These are phyloP conservation scores for Aphaenogaster ashmeadi DNA, from an alignment of 1,140 invertebrate genomes.

Conservation along the genomic window DNA sequence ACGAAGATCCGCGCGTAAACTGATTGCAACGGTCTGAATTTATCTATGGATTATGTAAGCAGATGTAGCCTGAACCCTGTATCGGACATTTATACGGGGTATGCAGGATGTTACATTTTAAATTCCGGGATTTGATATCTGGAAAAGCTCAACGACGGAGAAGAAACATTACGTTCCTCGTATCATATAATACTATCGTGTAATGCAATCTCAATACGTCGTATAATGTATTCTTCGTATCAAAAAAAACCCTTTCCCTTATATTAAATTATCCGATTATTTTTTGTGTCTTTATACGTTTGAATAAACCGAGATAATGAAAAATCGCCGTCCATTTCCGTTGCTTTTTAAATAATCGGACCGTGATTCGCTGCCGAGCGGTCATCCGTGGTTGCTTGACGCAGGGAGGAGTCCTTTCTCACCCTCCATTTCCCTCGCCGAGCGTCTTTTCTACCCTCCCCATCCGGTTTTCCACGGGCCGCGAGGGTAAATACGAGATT, in stretches of 20 bases:
- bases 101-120: not conserved
- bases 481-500: constrained; percentile 72
- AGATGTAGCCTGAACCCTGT: not conserved
- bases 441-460: not conserved
- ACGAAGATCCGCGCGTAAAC: constrained; percentile 8
- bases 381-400: not conserved
- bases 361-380: constrained; percentile 1
- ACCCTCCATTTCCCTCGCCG: not conserved
- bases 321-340: constrained; percentile 15
- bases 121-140: not conserved
- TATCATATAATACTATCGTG: constrained; percentile 9
- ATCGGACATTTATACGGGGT: not conserved
- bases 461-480: constrained; percentile 13
- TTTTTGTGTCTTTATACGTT: not conserved
- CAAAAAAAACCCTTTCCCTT: constrained; percentile 6
- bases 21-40: constrained; percentile 35
- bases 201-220: constrained; percentile 17
- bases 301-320: not conserved
- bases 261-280: no score
- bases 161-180: not conserved
- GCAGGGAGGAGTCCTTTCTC: constrained; percentile 2
- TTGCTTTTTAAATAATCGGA: constrained; percentile 65
- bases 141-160: not conserved
- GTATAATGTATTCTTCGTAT: constrained; percentile 4
- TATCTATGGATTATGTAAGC: not conserved